Evolutionary conservation across 1,140 invertebrate species (phyloP), one percentile per base, ranked within the genome.

Genomic region (Ceratitis capitata): DNA sequence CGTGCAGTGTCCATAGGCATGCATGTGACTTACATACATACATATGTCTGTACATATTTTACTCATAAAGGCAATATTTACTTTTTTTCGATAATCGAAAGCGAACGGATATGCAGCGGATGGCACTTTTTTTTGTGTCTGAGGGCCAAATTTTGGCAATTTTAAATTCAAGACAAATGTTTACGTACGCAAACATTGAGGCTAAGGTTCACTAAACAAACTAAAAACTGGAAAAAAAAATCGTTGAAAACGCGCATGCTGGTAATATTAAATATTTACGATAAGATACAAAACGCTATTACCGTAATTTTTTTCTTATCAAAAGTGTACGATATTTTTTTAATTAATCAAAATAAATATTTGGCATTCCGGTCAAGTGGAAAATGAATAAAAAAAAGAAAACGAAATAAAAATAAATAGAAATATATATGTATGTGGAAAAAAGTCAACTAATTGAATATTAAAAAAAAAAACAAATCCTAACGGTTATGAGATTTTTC

Each of bases 311-410:
- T 35, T 35, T 29, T 29, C 29, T 69, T 39, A 35, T 32, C 61
- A 69, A 69, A 14, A 69, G 9, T 69, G 29, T 29, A 69, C 1
- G 32, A 56, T 16, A 16, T n/a, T 69, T 35, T 69, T 35, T 78
- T 23, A 78, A 78, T 78, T 78, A 78, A 78, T 45, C 32, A 83
- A 83, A 58, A 56, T 58, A 42, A 84, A 84, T 84, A 56, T 53
- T 84, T 84, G 53, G 29, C 83, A 84, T 58, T 53, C 82, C 82
- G 19, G 26, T 23, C 19, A 39, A 82, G n/a, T n/a, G 47, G 42
- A 56, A 56, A 56, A 23, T 26, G 32, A 82, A 82, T 16, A 82
- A 82, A 2, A 9, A 49, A n/a, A n/a, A n/a, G n/a, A n/a, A n/a
- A n/a, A n/a, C n/a, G n/a, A n/a, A n/a, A n/a, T 23, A 23, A 69